Evolutionary conservation across 2,888 invertebrate species (phyloP).

Genomic region (Sympetrum striolatum): DNA sequence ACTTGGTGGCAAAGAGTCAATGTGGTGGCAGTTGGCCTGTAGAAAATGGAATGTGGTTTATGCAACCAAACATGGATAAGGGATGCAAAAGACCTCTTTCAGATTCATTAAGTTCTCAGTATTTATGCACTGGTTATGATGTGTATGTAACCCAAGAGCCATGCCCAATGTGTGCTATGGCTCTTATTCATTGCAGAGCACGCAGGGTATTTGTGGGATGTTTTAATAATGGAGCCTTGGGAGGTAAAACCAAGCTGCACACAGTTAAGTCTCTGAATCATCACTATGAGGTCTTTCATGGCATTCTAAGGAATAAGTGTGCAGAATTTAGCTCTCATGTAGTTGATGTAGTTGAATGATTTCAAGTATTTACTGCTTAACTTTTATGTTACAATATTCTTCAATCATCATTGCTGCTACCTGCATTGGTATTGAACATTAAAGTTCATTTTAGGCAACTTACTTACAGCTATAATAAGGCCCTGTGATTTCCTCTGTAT

Average conservation of each 20-base stretch:
- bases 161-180: conserved; percentile 96
- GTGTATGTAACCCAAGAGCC: conserved; percentile 85
- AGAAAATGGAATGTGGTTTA: conserved; percentile 47
- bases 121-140: conserved; percentile 88
- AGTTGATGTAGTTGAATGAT: no score
- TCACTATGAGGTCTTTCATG: conserved; percentile 85
- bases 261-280: conserved; percentile 83
- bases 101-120: conserved; percentile 55
- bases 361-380: no score
- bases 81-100: conserved; percentile 42
- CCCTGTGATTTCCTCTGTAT: no score
- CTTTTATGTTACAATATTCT: no score
- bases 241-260: conserved; percentile 77
- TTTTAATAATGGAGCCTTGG: conserved; percentile 73
- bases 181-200: conserved; percentile 86
- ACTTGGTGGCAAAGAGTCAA: conserved; percentile 83
- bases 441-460: no score
- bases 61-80: conserved; percentile 57
- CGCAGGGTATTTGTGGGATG: conserved; percentile 80
- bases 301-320: conserved; percentile 63
- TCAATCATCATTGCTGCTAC: no score
- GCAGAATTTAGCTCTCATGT: not conserved
- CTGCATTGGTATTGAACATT: no score
- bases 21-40: conserved; percentile 75
- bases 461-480: no score